These are phyloP conservation scores for Synergus umbraculus DNA, from an alignment of 2,888 invertebrate species.

Conservation along the genomic window DNA sequence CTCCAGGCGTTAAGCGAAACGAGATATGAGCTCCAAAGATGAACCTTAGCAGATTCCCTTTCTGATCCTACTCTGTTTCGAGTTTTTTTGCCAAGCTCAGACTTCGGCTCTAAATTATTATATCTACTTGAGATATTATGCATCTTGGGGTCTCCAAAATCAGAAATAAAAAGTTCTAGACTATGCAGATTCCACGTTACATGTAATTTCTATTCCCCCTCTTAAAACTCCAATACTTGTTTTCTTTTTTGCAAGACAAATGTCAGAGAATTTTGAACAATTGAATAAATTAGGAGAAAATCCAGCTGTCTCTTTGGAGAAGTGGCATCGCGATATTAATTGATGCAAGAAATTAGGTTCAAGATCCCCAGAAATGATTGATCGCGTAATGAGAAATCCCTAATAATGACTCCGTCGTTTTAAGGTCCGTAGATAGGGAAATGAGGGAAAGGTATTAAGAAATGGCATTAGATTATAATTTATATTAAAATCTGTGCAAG, in stretches of 20 bases:
- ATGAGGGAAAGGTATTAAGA: slow-evolving; percentile 72
- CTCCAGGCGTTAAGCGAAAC: slow-evolving; percentile 54
- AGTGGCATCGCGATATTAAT: slow-evolving; percentile 70
- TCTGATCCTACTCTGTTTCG: neutral
- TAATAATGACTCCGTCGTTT: slow-evolving; percentile 74
- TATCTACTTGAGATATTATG: neutral
- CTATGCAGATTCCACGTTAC: neutral
- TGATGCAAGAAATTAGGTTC: slow-evolving; percentile 73
- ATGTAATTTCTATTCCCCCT: too few relatives aligned
- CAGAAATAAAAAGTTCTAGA: neutral
- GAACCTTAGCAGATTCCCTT: slow-evolving; percentile 21
- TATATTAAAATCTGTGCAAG: slow-evolving; percentile 77
- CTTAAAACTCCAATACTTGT: neutral
- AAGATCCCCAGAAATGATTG: slow-evolving; percentile 72
- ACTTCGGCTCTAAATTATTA: neutral
- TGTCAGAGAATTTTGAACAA: slow-evolving; percentile 4
- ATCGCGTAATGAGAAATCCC: slow-evolving; percentile 76
- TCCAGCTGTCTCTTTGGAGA: slow-evolving; percentile 45
- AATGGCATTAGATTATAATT: slow-evolving; percentile 77
- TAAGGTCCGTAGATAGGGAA: slow-evolving; percentile 55
- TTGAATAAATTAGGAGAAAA: slow-evolving; percentile 21
- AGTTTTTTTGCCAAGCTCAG: neutral
- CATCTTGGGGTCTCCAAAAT: neutral
- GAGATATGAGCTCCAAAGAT: slow-evolving; percentile 43
- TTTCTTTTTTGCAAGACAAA: neutral